Conservation (phyloP, 2,888 invertebrate species). For the Drosophila vallismaia region DNA sequence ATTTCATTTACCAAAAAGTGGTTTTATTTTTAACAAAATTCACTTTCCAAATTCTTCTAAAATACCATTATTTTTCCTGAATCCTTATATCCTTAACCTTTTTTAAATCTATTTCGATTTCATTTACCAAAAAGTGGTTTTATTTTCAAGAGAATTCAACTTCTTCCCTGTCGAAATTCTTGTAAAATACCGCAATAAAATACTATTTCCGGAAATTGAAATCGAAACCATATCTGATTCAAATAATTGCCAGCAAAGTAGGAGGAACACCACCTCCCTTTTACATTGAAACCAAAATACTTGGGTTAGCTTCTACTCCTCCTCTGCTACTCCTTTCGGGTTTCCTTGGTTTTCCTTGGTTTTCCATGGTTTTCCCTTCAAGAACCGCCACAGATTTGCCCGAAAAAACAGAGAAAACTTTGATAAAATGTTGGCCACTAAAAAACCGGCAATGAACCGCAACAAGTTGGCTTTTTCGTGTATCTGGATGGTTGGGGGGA, state of each 20-base stretch:
- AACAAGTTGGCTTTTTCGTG: slow-evolving; percentile 32
- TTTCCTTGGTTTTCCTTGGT: neutral
- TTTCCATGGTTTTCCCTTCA: slow-evolving; percentile 3
- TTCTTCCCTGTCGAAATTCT: neutral
- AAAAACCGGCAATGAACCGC: slow-evolving; percentile 36
- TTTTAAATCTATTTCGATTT: too few relatives aligned
- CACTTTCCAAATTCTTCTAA: too few relatives aligned
- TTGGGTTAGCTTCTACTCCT: slow-evolving; percentile 2
- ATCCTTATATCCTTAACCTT: too few relatives aligned
- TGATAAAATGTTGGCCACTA: slow-evolving; percentile 33
- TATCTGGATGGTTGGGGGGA: neutral
- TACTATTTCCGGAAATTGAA: slow-evolving; percentile 5
- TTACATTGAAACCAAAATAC: slow-evolving; percentile 16
- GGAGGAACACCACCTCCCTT: neutral
- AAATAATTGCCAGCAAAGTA: neutral
- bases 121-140: neutral
- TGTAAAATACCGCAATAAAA: too few relatives aligned
- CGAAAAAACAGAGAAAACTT: slow-evolving; percentile 12
- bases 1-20: too few relatives aligned
- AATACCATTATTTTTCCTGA: too few relatives aligned
- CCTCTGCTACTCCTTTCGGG: too few relatives aligned
- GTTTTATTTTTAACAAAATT: too few relatives aligned
- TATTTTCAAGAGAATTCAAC: neutral
- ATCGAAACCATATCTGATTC: slow-evolving; percentile 8
- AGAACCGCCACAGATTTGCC: neutral